A percentile compares a stretch with the other conserved stretches of the same genome.
phyloP scores from a whole-genome alignment of 2,113 vertebrate species.

The Cairina moschata region DNA sequence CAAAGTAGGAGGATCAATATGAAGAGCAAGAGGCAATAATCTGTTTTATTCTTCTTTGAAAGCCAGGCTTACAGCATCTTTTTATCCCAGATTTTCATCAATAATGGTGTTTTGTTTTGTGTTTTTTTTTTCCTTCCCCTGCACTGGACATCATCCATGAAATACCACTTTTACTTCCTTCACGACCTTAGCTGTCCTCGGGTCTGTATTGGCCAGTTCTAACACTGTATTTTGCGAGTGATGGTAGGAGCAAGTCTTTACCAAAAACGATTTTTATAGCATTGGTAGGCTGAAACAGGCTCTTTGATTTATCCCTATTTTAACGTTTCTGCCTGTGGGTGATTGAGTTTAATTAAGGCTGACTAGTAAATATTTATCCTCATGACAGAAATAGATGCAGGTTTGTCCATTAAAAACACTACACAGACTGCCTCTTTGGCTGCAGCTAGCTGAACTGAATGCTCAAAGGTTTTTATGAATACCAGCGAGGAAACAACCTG shows the following conservation, averaged over 20 bases:
- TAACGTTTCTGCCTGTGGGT: constrained; percentile 55
- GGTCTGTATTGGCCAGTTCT: rapidly evolving
- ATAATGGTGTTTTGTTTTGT: too few species aligned
- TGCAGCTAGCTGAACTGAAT: constrained; percentile 15
- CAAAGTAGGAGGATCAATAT: background rate
- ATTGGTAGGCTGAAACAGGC: constrained; percentile 11
- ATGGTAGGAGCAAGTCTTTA: background rate
- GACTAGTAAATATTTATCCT: constrained; percentile 76
- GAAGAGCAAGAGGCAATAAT: background rate
- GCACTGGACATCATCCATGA: background rate
- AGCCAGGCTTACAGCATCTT: background rate
- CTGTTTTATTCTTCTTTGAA: background rate
- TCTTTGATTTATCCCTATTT: constrained; percentile 43
- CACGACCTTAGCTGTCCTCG: background rate
- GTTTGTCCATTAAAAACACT: constrained; percentile 59
- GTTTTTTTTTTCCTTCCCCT: background rate
- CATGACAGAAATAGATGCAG: constrained; percentile 52
- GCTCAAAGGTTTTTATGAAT: background rate
- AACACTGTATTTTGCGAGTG: background rate
- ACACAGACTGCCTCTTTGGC: constrained; percentile 5
- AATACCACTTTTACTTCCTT: background rate
- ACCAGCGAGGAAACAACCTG: background rate
- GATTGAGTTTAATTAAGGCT: constrained; percentile 68
- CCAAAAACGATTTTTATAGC: constrained; percentile 16
- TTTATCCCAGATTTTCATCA: background rate